Evolutionary conservation across 2,888 invertebrate genomes (phyloP), one percentile per base, ranked within the genome.

Genomic region (Oscheius sp.): DNA sequence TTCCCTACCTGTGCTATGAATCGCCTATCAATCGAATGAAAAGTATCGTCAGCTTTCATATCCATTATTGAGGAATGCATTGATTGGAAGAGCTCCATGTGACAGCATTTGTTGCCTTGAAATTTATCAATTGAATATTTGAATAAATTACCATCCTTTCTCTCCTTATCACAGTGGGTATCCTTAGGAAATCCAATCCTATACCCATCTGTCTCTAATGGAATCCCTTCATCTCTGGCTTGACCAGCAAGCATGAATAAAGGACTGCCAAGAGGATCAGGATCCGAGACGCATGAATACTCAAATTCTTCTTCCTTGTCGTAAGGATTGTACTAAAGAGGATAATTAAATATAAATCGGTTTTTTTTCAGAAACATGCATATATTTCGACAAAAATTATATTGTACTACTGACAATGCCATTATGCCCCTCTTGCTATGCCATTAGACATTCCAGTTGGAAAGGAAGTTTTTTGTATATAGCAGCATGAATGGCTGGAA

Each of bases 141-240:
- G 14, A 26, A 3, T 2, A 24, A 47, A 2, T 4, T 47, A 47
- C 47, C 36, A n/a, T 36, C 32, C n/a, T 33, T 5, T 36, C 59
- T n/a, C 68, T 68, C 61, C 0, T 28, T 24, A 28, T n/a, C 50
- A 32, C 75, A 76, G 64, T 76, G 75, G 0, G 73, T 71, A 6
- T 72, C 75, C 22, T 73, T 68, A 24, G 75, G 75, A 54, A 69
- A 76, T 1, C 75, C 75, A 5, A 70, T 66, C 24, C 75, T 49
- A 2, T 66, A 63, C 8, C 75, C 75, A 24, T 28, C 66, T 0
- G 32, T 36, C 44, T 76, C 73, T 0, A 73, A 32, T 22, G 33
- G 49, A n/a, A 59, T 17, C 14, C 28, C 44, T 1, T 20, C 41
- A 6, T 44, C n/a, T 8, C 17, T n/a, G 20, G 22, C 26, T 28